phyloP scores from a whole-genome alignment of 2,888 invertebrate species.

The Venustoraphidia nigricollis region DNA sequence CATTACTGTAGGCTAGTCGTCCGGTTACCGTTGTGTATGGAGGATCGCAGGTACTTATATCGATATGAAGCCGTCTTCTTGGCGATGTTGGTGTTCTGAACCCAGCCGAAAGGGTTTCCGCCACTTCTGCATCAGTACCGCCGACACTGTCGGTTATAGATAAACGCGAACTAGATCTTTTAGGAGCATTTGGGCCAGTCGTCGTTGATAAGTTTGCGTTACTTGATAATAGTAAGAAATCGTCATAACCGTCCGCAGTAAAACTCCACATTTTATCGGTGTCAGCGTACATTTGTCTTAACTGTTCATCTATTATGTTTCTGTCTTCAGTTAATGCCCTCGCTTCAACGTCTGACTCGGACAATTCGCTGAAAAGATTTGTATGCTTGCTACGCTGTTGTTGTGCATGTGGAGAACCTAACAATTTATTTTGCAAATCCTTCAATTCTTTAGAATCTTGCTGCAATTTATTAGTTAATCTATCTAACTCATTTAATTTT shows the following conservation, averaged over 20 bases:
- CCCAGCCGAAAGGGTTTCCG: constrained; percentile 38
- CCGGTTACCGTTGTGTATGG: constrained; percentile 50
- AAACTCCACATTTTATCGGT: constrained; percentile 50
- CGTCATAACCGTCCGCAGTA: constrained; percentile 44
- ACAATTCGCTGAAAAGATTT: constrained; percentile 10
- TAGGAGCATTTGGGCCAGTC: constrained; percentile 23
- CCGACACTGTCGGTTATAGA: constrained; percentile 44
- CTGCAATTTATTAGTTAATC: constrained; percentile 57
- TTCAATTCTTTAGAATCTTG: constrained; percentile 65
- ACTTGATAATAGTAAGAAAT: constrained; percentile 30
- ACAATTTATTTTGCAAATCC: constrained; percentile 53
- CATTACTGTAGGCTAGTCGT: constrained; percentile 47
- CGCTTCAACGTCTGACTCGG: constrained; percentile 36
- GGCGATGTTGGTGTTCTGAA: constrained; percentile 36
- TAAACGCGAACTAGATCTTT: constrained; percentile 44
- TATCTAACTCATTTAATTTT: constrained; percentile 64
- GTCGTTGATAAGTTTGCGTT: constrained; percentile 29
- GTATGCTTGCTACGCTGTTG: constrained; percentile 15
- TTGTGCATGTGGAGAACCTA: constrained; percentile 43
- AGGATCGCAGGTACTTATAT: constrained; percentile 37
- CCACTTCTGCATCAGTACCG: constrained; percentile 46
- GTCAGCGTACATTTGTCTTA: constrained; percentile 47
- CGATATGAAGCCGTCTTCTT: constrained; percentile 37
- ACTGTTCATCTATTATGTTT: constrained; percentile 50
- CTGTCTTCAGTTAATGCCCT: constrained; percentile 45